These are phyloP conservation scores for Actenoides hombroni DNA, from an alignment of 2,113 vertebrate species.

Conservation along the genomic window DNA sequence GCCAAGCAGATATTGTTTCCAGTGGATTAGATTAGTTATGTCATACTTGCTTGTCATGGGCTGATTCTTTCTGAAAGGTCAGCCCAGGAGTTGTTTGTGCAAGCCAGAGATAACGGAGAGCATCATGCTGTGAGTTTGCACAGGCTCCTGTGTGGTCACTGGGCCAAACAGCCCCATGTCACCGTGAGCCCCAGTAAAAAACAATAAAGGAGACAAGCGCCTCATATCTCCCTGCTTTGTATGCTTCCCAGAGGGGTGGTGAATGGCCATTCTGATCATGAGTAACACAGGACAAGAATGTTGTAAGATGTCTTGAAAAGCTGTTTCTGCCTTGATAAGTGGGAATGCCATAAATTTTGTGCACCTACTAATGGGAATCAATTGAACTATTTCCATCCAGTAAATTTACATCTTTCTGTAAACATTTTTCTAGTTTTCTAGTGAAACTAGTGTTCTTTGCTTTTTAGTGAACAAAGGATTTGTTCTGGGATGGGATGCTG, in stretches of 20 bases:
- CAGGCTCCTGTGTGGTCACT: background rate
- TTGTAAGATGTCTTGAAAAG: fast-evolving
- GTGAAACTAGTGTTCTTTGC: background rate
- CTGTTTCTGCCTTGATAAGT: background rate
- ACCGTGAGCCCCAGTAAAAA: background rate
- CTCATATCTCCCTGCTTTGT: fast-evolving
- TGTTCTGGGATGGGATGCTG: background rate
- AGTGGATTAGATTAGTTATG: background rate
- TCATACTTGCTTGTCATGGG: background rate
- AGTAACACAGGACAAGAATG: background rate
- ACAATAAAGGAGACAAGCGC: fast-evolving
- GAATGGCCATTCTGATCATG: background rate
- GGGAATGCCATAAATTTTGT: fast-evolving
- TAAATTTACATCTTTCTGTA: background rate
- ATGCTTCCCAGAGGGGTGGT: background rate
- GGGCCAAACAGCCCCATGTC: background rate
- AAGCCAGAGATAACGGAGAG: background rate
- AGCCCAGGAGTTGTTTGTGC: slow-evolving; percentile 15
- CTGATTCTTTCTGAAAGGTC: background rate
- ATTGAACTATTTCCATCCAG: background rate
- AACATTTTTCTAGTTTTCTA: background rate
- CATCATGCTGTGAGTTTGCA: background rate
- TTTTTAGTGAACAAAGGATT: background rate
- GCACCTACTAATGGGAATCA: background rate
- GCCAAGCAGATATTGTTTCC: background rate